Evolutionary conservation across 1,140 invertebrate species (phyloP).

Genomic region (Drosophila burlai): DNA sequence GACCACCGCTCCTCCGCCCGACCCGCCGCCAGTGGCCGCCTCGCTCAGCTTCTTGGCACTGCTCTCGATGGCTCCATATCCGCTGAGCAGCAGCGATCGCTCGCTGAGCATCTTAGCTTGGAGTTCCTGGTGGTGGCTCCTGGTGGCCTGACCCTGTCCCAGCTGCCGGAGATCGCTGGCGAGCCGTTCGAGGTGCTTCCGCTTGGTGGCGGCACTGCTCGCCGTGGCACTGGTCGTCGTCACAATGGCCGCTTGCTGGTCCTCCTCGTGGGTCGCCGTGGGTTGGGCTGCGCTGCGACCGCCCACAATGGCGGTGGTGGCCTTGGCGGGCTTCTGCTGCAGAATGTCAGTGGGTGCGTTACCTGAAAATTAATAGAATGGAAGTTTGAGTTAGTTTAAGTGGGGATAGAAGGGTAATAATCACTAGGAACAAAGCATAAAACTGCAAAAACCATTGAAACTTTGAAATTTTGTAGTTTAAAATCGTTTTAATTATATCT

Average conservation of each 20-base stretch:
- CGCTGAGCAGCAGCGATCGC: slow-evolving; percentile 79
- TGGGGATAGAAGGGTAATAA: neutral
- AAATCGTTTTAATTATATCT: neutral
- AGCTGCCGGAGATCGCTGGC: slow-evolving; percentile 55
- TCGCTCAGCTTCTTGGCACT: slow-evolving; percentile 72
- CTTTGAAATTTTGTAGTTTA: neutral
- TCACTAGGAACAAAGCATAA: neutral
- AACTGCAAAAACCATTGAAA: neutral
- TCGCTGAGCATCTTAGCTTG: slow-evolving; percentile 79
- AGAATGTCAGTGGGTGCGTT: slow-evolving; percentile 79
- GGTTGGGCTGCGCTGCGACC: slow-evolving; percentile 65
- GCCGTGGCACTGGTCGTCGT: slow-evolving; percentile 11
- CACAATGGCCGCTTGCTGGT: slow-evolving; percentile 60
- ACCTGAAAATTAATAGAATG: slow-evolving; percentile 42
- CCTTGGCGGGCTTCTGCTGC: slow-evolving; percentile 78
- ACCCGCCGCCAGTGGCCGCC: slow-evolving; percentile 37
- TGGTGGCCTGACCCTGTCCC: slow-evolving; percentile 39
- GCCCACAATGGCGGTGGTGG: slow-evolving; percentile 66
- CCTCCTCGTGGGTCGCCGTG: slow-evolving; percentile 49
- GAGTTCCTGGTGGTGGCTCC: slow-evolving; percentile 20
- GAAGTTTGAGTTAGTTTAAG: neutral
- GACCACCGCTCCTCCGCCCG: slow-evolving; percentile 1
- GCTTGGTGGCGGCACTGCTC: slow-evolving; percentile 59
- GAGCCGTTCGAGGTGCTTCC: slow-evolving; percentile 64
- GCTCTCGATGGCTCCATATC: slow-evolving; percentile 73